A percentile compares a stretch with the other conserved stretches of the same genome.
Conservation (phyloP, 23 tunicate genomes). For the Ascidia mentula region DNA sequence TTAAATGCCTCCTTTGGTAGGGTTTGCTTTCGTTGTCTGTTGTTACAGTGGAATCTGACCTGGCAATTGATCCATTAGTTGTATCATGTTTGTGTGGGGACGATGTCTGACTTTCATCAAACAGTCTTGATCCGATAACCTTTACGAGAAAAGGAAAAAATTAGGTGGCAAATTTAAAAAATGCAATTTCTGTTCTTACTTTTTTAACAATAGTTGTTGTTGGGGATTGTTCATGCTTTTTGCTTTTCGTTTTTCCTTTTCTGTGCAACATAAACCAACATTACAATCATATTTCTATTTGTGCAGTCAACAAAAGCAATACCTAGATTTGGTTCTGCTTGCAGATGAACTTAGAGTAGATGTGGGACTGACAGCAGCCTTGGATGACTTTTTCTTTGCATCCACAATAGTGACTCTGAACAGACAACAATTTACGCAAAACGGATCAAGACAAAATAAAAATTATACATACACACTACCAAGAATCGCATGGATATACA, state of each 20-base stretch:
- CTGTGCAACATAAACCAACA: too few relatives aligned
- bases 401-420: neutral
- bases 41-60: neutral
- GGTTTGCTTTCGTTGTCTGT: neutral
- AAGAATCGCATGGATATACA: too few relatives aligned
- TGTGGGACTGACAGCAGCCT: neutral
- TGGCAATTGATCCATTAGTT: neutral
- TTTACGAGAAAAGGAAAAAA: neutral
- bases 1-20: neutral
- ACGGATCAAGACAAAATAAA: neutral
- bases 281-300: too few relatives aligned
- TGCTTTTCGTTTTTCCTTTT: neutral
- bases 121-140: neutral
- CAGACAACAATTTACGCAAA: too few relatives aligned
- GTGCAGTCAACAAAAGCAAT: too few relatives aligned
- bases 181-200: neutral
- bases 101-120: neutral
- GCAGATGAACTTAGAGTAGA: neutral
- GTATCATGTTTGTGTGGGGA: neutral
- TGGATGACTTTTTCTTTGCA: neutral
- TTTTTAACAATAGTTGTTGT: conserved; percentile 2
- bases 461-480: too few relatives aligned
- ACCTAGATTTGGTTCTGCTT: neutral
- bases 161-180: neutral
- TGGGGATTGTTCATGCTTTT: neutral